Percentiles rank a stretch among this genome's conserved stretches.
These are phyloP conservation scores for Camelus dromedarius DNA, from an alignment of 2,113 vertebrate species.

Conservation along the genomic window DNA sequence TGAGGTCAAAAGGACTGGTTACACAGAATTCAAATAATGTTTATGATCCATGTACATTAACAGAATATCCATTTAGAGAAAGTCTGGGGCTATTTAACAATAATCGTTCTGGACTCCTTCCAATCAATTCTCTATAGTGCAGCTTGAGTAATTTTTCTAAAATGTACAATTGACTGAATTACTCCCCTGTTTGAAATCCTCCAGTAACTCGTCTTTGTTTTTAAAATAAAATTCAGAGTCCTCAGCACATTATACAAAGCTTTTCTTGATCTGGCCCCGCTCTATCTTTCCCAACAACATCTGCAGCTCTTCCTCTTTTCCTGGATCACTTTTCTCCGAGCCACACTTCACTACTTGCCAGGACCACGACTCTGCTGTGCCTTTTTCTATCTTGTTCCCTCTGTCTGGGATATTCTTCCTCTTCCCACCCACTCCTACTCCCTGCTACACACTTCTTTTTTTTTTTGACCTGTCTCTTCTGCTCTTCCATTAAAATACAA, in stretches of 20 bases:
- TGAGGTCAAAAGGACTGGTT: neutral
- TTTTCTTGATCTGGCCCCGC: neutral
- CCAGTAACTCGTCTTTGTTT: neutral
- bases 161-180: slow-evolving; percentile 17
- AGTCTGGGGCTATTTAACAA: neutral
- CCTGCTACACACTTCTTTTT: neutral
- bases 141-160: slow-evolving; percentile 32
- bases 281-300: neutral
- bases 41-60: neutral
- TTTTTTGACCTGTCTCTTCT: neutral
- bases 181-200: neutral
- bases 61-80: neutral
- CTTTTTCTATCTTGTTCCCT: neutral
- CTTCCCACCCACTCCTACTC: neutral
- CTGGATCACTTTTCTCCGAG: neutral
- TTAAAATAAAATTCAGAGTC: slow-evolving; percentile 7
- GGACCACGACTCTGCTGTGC: neutral
- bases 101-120: neutral
- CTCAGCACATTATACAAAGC: neutral
- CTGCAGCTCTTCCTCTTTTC: neutral
- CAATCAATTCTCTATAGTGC: neutral
- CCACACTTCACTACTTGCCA: neutral
- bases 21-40: neutral
- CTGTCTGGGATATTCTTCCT: neutral
- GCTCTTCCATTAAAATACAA: neutral